Percentiles rank a stretch among this genome's conserved stretches.
These are phyloP conservation scores for Rousettus madagascariensis DNA, from an alignment of 2,797 vertebrate species.

Conservation along the genomic window DNA sequence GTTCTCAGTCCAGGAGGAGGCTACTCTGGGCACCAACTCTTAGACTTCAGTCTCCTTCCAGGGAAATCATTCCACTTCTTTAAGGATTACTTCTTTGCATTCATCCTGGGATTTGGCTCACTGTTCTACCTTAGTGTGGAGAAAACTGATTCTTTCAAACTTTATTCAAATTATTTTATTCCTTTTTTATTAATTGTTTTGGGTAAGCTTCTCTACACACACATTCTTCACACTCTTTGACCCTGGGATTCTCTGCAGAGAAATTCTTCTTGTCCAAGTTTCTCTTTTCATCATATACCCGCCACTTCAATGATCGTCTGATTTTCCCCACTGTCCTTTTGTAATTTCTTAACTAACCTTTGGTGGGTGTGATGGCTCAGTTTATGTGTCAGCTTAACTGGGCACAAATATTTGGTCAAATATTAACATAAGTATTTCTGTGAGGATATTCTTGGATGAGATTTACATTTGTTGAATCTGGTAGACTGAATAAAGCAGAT, in stretches of 20 bases:
- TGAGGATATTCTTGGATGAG: not conserved
- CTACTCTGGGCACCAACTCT: not conserved
- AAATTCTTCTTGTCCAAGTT: not conserved
- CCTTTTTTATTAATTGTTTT: not conserved
- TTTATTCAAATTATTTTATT: too few relatives aligned
- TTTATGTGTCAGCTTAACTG: not conserved
- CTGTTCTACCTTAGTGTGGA: not conserved
- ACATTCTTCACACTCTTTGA: not conserved
- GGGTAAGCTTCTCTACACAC: not conserved
- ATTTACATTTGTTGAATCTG: too few relatives aligned
- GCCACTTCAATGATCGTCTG: not conserved
- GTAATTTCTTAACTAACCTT: not conserved
- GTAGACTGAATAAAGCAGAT: not conserved
- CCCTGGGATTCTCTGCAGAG: too few relatives aligned
- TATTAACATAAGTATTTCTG: not conserved
- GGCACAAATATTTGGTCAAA: not conserved
- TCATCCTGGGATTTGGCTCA: not conserved
- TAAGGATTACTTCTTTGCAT: not conserved
- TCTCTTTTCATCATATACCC: too few relatives aligned
- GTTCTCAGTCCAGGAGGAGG: not conserved
- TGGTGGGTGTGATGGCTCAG: not conserved
- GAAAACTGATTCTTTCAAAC: not conserved
- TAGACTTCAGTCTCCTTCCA: fast-evolving
- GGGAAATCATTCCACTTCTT: not conserved
- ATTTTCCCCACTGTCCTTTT: not conserved